Conservation (phyloP, 2,113 vertebrate genomes). For the Ptyas mucosa region DNA sequence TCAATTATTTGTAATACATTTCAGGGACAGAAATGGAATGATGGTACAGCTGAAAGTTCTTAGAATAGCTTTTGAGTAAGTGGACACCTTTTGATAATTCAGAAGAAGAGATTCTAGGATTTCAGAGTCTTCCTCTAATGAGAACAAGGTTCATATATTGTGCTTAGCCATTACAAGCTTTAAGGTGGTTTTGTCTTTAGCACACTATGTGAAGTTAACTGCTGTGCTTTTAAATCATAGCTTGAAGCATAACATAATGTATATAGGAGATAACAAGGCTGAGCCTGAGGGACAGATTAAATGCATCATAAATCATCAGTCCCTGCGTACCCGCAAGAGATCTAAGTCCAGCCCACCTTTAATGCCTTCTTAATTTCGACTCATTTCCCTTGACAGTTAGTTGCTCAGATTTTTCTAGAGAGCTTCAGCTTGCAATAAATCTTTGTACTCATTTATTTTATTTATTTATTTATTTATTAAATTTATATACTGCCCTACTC, state of each 20-base stretch:
- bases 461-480: too few relatives aligned
- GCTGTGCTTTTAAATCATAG: neutral
- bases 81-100: neutral
- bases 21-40: neutral
- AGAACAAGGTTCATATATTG: neutral
- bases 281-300: neutral
- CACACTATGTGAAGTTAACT: neutral
- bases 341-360: neutral
- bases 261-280: neutral
- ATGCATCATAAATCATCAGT: neutral
- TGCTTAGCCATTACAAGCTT: neutral
- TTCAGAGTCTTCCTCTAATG: neutral
- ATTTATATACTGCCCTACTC: too few relatives aligned
- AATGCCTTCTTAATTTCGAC: neutral
- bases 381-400: neutral
- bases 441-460: neutral
- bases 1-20: neutral
- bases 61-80: neutral
- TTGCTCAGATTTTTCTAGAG: neutral
- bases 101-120: neutral
- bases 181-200: neutral
- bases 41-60: neutral
- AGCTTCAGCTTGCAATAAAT: neutral
- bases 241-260: neutral
- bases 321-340: neutral